Conservation (phyloP, 2,113 vertebrate species). For the Hypomesus transpacificus region DNA sequence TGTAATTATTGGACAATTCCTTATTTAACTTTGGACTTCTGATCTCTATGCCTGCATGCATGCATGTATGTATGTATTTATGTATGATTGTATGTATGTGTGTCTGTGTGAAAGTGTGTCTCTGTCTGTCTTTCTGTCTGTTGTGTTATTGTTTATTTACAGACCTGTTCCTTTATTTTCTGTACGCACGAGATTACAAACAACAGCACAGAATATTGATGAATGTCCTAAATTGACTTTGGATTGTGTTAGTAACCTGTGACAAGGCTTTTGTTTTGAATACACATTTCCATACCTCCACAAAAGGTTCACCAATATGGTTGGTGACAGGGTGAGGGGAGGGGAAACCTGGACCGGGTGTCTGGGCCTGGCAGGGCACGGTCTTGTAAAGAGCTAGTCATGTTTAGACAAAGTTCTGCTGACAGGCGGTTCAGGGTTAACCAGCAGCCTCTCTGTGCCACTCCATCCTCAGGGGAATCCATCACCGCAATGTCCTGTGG, state of each 20-base stretch:
- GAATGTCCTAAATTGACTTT: no score
- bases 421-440: slow-evolving; percentile 59
- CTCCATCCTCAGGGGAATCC: slow-evolving; percentile 45
- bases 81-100: not conserved
- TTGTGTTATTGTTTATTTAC: not conserved
- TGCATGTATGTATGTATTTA: not conserved
- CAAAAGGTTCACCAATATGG: no score
- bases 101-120: not conserved
- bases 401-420: slow-evolving; percentile 55
- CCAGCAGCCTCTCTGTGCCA: slow-evolving; percentile 52
- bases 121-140: not conserved
- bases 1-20: slow-evolving; percentile 54
- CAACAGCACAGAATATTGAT: no score
- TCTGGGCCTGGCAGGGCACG: slow-evolving; percentile 20
- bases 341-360: no score
- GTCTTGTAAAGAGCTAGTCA: slow-evolving; percentile 34
- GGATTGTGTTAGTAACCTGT: no score
- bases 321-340: not conserved
- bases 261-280: no score
- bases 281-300: no score
- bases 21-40: slow-evolving; percentile 56
- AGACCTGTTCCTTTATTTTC: not conserved
- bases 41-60: not conserved
- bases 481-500: slow-evolving; percentile 28
- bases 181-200: no score